Percentiles rank a stretch among this genome's conserved stretches.
Conservation (phyloP, 2,797 vertebrate genomes). For the Hemitrygon akajei region DNA sequence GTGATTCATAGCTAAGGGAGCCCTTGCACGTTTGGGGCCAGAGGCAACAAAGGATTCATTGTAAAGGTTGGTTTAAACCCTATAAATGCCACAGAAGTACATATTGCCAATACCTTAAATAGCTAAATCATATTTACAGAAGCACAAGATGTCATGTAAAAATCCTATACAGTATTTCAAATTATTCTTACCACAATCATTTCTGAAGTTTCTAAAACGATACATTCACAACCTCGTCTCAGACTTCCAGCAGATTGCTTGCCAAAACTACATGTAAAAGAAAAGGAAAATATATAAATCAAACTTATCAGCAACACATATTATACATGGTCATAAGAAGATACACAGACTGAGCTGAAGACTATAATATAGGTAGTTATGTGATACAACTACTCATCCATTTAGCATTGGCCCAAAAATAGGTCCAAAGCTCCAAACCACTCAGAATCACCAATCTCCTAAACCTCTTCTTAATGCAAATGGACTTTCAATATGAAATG, state of each 20-base stretch:
- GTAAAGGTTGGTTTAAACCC: neutral
- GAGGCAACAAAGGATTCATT: neutral
- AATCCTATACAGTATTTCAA: conserved; percentile 39
- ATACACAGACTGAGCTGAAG: neutral
- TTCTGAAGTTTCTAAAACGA: conserved; percentile 92
- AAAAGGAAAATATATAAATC: conserved; percentile 35
- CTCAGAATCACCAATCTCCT: no score
- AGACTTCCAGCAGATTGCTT: conserved; percentile 81
- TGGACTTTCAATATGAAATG: no score
- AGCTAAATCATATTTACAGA: neutral
- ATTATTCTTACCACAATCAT: conserved; percentile 89
- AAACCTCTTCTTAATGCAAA: no score
- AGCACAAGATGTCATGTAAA: conserved; percentile 43
- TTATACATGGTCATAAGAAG: neutral
- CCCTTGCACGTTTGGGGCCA: no score
- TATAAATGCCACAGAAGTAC: neutral
- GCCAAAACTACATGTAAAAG: conserved; percentile 73
- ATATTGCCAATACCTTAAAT: neutral
- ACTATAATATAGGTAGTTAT: neutral
- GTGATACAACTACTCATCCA: neutral
- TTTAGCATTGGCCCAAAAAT: neutral
- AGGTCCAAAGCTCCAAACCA: no score
- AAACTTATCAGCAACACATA: neutral
- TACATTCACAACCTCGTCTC: conserved; percentile 86
- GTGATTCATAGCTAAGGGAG: no score